Evolutionary conservation across 2,888 invertebrate genomes (phyloP).

Genomic region (Sphecodes monilicornis): DNA sequence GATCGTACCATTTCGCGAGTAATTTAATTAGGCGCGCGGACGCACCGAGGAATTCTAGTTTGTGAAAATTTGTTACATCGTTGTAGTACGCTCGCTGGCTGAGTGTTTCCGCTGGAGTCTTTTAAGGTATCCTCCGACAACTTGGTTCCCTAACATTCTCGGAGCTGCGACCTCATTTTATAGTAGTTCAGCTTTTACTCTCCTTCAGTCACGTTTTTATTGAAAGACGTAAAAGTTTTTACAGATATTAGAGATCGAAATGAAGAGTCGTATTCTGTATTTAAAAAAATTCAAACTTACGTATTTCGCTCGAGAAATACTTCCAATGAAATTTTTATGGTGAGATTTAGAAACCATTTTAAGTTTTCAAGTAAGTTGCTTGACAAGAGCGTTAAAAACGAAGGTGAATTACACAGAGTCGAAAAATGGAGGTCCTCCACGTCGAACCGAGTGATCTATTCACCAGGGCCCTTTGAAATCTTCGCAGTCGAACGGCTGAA

Average conservation of each 20-base stretch:
- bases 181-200: background rate
- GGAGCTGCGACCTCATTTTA: background rate
- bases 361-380: too few species aligned
- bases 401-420: background rate
- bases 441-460: background rate
- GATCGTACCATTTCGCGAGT: constrained; percentile 9
- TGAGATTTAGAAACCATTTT: too few species aligned
- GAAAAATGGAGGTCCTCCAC: background rate
- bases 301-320: too few species aligned
- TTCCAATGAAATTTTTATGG: too few species aligned
- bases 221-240: background rate
- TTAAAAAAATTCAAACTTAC: background rate
- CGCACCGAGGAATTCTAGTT: background rate
- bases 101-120: background rate
- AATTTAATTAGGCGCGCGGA: constrained; percentile 11
- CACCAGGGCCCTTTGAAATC: background rate
- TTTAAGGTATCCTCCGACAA: background rate
- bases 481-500: background rate
- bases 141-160: background rate
- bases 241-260: background rate
- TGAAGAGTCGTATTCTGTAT: background rate
- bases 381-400: background rate
- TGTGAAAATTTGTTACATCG: constrained; percentile 6
- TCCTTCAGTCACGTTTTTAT: background rate
- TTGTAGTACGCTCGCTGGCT: background rate